Conservation (phyloP, 2,113 vertebrate genomes). For the Pluvianellus socialis region DNA sequence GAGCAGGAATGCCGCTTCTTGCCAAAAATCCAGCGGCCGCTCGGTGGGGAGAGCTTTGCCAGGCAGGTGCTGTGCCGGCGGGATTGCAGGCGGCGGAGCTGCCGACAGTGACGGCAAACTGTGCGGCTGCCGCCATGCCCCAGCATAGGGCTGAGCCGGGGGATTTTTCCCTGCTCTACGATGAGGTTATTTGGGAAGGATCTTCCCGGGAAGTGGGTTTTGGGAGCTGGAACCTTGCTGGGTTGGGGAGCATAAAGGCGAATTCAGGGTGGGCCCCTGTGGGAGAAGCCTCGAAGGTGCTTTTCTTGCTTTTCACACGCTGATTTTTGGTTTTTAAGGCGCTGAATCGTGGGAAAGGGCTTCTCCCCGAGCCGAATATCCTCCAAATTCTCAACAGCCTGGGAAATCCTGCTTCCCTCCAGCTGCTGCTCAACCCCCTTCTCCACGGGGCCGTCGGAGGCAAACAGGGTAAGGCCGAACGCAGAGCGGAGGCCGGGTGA, state of each 20-base stretch:
- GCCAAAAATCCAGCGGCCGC: background rate
- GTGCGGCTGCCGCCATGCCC: rapidly evolving
- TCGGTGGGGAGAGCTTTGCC: rapidly evolving
- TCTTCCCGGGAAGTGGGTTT: background rate
- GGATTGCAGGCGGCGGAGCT: background rate
- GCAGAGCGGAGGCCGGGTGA: rapidly evolving
- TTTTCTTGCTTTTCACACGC: background rate
- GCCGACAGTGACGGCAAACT: background rate
- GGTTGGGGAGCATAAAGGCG: rapidly evolving
- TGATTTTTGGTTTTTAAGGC: conserved; percentile 67
- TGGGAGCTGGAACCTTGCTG: background rate
- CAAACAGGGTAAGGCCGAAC: conserved; percentile 80
- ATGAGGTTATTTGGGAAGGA: background rate
- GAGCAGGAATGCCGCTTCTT: rapidly evolving
- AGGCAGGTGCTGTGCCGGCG: no score
- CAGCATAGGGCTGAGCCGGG: rapidly evolving
- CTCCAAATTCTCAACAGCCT: conserved; percentile 88
- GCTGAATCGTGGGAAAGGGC: conserved; percentile 90
- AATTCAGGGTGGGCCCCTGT: rapidly evolving
- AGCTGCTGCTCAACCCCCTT: conserved; percentile 87
- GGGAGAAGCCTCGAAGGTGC: background rate
- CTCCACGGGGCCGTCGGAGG: conserved; percentile 71
- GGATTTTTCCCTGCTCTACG: rapidly evolving
- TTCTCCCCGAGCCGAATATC: conserved; percentile 88
- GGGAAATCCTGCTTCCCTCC: conserved; percentile 86